A percentile compares a stretch with the other conserved stretches of the same genome.
Conservation (phyloP, 1,140 invertebrate species). For the Heterodera schachtii region DNA sequence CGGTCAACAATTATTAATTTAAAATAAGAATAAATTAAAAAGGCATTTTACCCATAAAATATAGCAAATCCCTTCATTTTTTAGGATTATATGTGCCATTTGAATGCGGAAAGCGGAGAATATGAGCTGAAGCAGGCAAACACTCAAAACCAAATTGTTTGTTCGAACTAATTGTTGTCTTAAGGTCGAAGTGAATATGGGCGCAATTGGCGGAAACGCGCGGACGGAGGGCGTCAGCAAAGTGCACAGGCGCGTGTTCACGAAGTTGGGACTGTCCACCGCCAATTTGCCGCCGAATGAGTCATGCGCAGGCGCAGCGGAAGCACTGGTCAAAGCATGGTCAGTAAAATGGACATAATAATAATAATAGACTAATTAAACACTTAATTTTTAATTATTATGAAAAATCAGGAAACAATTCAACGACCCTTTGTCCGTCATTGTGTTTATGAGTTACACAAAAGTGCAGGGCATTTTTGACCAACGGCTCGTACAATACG, state of each 20-base stretch:
- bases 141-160: slow-evolving; percentile 62
- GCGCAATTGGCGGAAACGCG: slow-evolving; percentile 89
- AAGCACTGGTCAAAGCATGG: slow-evolving; percentile 57
- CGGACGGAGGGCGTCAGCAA: slow-evolving; percentile 73
- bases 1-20: slow-evolving; percentile 27
- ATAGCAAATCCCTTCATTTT: neutral
- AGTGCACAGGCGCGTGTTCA: slow-evolving; percentile 68
- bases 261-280: slow-evolving; percentile 27
- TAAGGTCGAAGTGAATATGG: slow-evolving; percentile 91
- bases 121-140: slow-evolving; percentile 50
- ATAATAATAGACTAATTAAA: no score
- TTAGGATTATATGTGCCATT: slow-evolving; percentile 63
- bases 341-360: slow-evolving; percentile 2
- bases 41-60: no score
- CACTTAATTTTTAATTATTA: neutral
- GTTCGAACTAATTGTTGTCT: slow-evolving; percentile 41
- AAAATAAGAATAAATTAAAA: neutral
- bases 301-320: slow-evolving; percentile 50
- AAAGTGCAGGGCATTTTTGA: slow-evolving; percentile 72
- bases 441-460: slow-evolving; percentile 86
- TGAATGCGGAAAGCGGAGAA: slow-evolving; percentile 41
- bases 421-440: slow-evolving; percentile 71
- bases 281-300: slow-evolving; percentile 51
- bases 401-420: slow-evolving; percentile 41
- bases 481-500: slow-evolving; percentile 84